Base-by-base conservation (phyloP, 2,797 vertebrate species). In the Tadarida brasiliensis region DNA sequence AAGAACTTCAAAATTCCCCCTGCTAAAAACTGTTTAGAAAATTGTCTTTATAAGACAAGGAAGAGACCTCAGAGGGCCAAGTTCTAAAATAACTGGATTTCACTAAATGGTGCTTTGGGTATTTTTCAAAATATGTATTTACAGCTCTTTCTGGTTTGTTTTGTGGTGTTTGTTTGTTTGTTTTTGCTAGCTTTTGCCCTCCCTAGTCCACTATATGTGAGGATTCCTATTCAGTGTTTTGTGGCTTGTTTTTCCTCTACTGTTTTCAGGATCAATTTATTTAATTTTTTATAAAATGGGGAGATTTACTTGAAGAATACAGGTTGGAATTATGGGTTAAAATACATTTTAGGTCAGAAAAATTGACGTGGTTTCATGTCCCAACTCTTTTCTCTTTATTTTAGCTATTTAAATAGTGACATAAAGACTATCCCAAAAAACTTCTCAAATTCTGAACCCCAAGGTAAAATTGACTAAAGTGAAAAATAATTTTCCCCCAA, bases 21-120 rank as follows among this genome's bases (percentile, higher is more conserved):
- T 90, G 59, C 77, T 95, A 93, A 87, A 94, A 94, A 87, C 26
- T 44, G 68, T 97, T 96, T 96, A 90, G 77, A 96, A 93, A 91
- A 82, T 94, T 83, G 30, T 87, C 76, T 96, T 68, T 96, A 17
- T 89, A 94, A 93, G 33, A 73, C 47, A 94, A 91, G 14, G 15
- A 83, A 93, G 59, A 94, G 67, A 74, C 51, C 49, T 87, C 81
- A 85, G 2, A 78, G 61, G 54, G 22, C 47, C n/a, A 87, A 35
- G 82, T 95, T 96, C 76, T 82, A 91, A 96, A 96, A 86, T 90
- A 90, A 90, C 63, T 76, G 15, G 35, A 68, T 90, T 96, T 93
- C 35, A 88, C 51, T 94, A 86, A 90, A 86, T 90, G 20, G 7
- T 47, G 1, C 17, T 68, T 91, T 87, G 70, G 93, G 11, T 73